These are phyloP conservation scores for Chionis minor DNA, from an alignment of 2,113 vertebrate genomes.

Conservation along the genomic window DNA sequence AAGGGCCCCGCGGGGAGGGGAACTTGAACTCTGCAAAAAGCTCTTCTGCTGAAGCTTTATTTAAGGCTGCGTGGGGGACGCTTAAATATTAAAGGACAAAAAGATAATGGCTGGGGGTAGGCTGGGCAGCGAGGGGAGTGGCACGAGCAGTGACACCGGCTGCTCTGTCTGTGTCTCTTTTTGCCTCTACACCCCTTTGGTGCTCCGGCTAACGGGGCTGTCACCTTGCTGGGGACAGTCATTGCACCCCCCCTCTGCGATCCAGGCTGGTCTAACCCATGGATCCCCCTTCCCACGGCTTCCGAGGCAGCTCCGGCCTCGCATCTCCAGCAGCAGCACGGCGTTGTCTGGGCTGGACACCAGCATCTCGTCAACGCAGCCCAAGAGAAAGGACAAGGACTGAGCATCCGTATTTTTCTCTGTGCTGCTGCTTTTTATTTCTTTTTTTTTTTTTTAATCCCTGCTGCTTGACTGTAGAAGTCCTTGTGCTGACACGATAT, in stretches of 20 bases:
- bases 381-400: constrained; percentile 5
- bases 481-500: constrained; percentile 24
- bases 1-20: background rate
- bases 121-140: background rate
- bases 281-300: background rate
- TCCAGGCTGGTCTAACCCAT: too few species aligned
- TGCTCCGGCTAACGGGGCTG: background rate
- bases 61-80: background rate
- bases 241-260: background rate
- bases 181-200: background rate
- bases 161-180: background rate
- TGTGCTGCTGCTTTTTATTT: constrained; percentile 61
- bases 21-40: constrained; percentile 12
- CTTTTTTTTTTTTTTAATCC: background rate
- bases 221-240: background rate
- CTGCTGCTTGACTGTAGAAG: constrained; percentile 19
- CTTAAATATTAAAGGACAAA: background rate
- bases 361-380: background rate
- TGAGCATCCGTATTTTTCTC: background rate
- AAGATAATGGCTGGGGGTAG: background rate
- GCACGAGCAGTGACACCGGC: fast-evolving
- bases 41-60: constrained; percentile 28
- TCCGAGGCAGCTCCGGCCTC: background rate
- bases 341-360: background rate
- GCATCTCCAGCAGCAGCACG: background rate